Percentiles rank a stretch among this genome's conserved stretches.
These are phyloP conservation scores for Hyla sarda DNA, from an alignment of 2,113 vertebrate genomes.

Conservation along the genomic window DNA sequence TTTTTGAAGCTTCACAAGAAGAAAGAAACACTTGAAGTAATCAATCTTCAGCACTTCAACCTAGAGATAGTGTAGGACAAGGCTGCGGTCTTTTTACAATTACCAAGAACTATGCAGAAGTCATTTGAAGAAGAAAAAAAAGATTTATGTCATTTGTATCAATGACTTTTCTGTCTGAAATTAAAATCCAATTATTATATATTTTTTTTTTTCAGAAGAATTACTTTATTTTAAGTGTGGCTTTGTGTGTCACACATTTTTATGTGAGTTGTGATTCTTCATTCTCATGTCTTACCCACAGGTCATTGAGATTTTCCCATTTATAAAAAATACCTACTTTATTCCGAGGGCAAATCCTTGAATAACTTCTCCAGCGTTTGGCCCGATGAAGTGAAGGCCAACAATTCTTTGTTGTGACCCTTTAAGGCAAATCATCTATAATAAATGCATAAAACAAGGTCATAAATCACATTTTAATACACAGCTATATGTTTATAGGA, in stretches of 20 bases:
- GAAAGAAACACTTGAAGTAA: conserved; percentile 2
- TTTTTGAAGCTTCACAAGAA: not conserved
- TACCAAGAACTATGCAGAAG: not conserved
- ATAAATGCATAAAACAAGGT: conserved; percentile 54
- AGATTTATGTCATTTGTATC: not conserved
- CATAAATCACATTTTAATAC: not conserved
- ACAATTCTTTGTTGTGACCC: conserved; percentile 81
- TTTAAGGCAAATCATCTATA: conserved; percentile 89
- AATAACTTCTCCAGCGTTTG: conserved; percentile 91
- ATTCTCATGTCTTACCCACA: not conserved
- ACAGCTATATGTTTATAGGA: not conserved
- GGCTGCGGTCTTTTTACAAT: not conserved
- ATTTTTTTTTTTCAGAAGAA: not conserved
- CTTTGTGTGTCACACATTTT: not conserved
- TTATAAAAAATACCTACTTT: conserved; percentile 77
- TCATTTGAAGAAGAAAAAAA: not conserved
- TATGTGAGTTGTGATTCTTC: not conserved
- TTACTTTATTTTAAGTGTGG: not conserved
- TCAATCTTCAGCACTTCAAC: conserved; percentile 19
- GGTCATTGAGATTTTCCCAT: not conserved
- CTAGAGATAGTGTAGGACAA: not conserved
- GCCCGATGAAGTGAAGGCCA: conserved; percentile 94
- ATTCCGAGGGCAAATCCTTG: conserved; percentile 93
- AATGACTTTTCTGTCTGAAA: not conserved
- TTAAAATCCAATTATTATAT: not conserved